Conservation (phyloP, 2,888 invertebrate species). For the Temnothorax ravouxi region DNA sequence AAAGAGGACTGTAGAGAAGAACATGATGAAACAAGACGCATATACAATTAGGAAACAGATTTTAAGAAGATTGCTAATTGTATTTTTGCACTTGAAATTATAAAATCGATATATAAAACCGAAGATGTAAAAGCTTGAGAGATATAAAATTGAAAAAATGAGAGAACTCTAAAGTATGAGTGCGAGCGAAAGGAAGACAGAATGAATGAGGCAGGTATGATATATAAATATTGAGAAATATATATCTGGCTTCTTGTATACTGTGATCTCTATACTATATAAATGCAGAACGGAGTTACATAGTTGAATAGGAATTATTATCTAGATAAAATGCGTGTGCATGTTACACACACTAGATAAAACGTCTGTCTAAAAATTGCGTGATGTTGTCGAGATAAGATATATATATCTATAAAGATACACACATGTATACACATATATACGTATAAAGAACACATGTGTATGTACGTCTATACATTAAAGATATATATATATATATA, state of each 20-base stretch:
- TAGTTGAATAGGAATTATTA: conserved; percentile 67
- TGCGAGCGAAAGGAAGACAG: conserved; percentile 50
- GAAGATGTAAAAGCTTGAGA: conserved; percentile 55
- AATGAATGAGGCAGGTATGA: conserved; percentile 24
- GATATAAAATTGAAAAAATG: conserved; percentile 54
- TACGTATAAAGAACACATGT: conserved; percentile 56
- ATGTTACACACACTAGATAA: conserved; percentile 24
- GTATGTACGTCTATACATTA: neutral
- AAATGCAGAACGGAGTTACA: conserved; percentile 44
- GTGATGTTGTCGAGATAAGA: conserved; percentile 75
- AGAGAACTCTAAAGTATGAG: conserved; percentile 50
- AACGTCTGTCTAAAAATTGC: conserved; percentile 49
- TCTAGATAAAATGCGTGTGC: conserved; percentile 21
- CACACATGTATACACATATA: neutral
- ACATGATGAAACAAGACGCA: conserved; percentile 41
- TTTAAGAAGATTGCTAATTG: conserved; percentile 73
- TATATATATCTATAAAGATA: conserved; percentile 65
- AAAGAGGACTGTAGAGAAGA: conserved; percentile 22
- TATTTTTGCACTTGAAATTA: conserved; percentile 79
- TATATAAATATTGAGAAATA: conserved; percentile 71
- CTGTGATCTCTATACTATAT: conserved; percentile 85
- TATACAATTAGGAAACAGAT: conserved; percentile 65
- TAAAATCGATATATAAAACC: conserved; percentile 11
- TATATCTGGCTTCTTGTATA: conserved; percentile 86
- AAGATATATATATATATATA: conserved; percentile 69